phyloP scores from a whole-genome alignment of 2,888 invertebrate species.

The Hydropsyche betteni region DNA sequence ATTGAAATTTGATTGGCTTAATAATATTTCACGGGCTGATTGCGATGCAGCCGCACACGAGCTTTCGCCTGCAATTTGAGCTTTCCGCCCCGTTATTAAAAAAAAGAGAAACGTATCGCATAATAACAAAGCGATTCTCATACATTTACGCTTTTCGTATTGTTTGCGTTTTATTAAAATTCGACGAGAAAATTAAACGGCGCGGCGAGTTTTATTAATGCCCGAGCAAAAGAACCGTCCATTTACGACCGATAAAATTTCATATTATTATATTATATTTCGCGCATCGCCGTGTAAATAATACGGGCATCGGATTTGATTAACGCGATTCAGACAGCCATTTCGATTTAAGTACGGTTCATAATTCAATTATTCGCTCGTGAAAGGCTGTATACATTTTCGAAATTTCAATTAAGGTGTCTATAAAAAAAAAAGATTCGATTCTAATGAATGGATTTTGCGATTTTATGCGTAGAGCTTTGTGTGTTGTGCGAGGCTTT shows the following conservation, averaged over 20 bases:
- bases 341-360: too few species aligned
- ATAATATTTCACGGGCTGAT: not conserved
- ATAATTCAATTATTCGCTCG: too few species aligned
- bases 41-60: not conserved
- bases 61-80: not conserved
- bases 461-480: too few species aligned
- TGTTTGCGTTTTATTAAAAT: conserved; percentile 8
- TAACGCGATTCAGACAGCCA: too few species aligned
- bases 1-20: not conserved
- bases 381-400: too few species aligned
- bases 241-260: not conserved
- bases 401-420: too few species aligned
- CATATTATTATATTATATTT: not conserved
- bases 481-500: too few species aligned
- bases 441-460: too few species aligned
- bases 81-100: conserved; percentile 6
- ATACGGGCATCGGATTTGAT: too few species aligned
- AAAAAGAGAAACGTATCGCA: not conserved
- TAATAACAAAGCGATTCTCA: not conserved
- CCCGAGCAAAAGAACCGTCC: too few species aligned
- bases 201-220: not conserved
- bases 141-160: not conserved
- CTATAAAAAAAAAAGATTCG: too few species aligned
- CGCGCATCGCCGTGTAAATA: too few species aligned
- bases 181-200: not conserved